Percentiles rank a stretch among this genome's conserved stretches.
Conservation (phyloP, 1,140 invertebrate species). For the Andrena cerasifolii region DNA sequence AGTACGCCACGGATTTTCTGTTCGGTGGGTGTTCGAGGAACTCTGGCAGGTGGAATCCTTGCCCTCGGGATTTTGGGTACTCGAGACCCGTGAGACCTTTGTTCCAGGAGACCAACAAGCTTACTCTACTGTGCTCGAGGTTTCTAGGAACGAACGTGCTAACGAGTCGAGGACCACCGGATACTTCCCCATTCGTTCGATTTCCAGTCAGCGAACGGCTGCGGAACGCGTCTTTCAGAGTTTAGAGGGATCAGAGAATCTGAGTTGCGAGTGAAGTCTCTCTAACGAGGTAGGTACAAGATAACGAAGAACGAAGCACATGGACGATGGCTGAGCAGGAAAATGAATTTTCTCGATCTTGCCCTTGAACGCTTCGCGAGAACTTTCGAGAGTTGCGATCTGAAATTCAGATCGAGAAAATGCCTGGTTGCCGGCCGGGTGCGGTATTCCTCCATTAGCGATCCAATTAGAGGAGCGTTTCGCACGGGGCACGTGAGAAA, state of each 20-base stretch:
- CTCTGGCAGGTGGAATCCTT: not conserved
- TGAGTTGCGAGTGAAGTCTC: no score
- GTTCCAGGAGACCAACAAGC: not conserved
- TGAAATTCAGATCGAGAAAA: no score
- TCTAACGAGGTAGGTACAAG: no score
- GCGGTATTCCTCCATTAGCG: not conserved
- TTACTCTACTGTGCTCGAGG: no score
- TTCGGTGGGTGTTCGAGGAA: not conserved
- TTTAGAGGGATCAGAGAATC: no score
- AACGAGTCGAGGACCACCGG: not conserved
- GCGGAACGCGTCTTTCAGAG: no score
- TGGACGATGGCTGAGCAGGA: no score
- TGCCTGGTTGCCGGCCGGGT: no score
- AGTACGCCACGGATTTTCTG: conserved; percentile 28
- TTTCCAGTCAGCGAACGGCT: no score
- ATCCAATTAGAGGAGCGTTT: conserved; percentile 30
- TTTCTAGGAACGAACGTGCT: no score
- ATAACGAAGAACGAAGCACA: no score
- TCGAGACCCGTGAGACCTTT: not conserved
- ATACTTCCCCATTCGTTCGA: no score
- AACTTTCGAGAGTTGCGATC: conserved; percentile 25
- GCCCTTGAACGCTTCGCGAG: not conserved
- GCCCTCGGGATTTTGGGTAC: not conserved
- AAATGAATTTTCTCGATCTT: not conserved
- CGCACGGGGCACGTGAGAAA: conserved; percentile 45